Evolutionary conservation across 1,140 invertebrate species (phyloP).

Genomic region (Drosophila persimilis): DNA sequence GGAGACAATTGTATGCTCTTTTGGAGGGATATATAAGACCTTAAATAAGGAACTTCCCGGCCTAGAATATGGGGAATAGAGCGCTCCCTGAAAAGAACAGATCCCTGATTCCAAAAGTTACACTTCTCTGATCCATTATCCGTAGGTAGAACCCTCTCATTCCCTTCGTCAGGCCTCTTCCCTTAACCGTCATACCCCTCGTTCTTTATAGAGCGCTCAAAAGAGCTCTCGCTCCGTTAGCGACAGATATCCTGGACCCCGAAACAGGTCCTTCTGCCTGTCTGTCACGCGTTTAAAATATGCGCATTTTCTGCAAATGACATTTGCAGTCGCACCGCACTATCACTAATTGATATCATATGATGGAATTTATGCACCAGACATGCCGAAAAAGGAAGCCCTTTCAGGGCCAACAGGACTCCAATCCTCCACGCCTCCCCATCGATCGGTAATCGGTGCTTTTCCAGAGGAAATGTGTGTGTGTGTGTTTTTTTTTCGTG

Average conservation of each 20-base stretch:
- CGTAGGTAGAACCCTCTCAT: no score
- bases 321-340: constrained; percentile 76
- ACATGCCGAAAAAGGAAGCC: constrained; percentile 29
- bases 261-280: constrained; percentile 18
- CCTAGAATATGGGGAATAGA: no score
- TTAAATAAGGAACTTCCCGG: no score
- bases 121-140: no score
- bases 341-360: constrained; percentile 81
- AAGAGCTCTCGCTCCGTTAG: constrained; percentile 43
- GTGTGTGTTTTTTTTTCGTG: constrained; percentile 16
- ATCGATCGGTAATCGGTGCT: constrained; percentile 64
- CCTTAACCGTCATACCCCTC: not conserved
- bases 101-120: no score
- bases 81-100: no score
- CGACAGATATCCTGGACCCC: constrained; percentile 45
- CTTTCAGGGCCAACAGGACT: not conserved
- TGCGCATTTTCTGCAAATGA: constrained; percentile 78
- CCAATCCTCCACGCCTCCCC: not conserved
- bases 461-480: constrained; percentile 35
- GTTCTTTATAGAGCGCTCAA: constrained; percentile 29
- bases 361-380: constrained; percentile 79
- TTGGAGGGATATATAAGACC: not conserved
- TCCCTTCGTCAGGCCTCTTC: not conserved
- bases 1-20: constrained; percentile 34
- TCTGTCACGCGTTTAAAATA: constrained; percentile 72